Percentiles rank a stretch among this genome's conserved stretches.
Evolutionary conservation across 2,113 vertebrate species (phyloP).

Genomic region (Malurus elegans): DNA sequence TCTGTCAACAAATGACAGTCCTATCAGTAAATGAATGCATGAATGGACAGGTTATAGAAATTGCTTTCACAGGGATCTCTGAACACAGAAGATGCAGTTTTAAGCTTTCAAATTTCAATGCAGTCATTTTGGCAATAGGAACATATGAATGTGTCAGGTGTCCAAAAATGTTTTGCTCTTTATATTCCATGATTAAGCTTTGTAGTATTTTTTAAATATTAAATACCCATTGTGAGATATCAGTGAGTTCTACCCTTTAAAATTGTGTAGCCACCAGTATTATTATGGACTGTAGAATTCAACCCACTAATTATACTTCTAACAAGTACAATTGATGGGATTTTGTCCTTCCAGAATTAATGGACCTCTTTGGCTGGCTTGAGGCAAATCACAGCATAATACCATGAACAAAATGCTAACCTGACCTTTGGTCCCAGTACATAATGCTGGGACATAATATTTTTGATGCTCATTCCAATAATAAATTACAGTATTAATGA

Average conservation of each 20-base stretch:
- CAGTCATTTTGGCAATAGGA: constrained; percentile 10
- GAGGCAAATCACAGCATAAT: constrained; percentile 6
- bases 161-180: constrained; percentile 13
- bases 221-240: neutral
- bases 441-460: neutral
- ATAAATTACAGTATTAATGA: constrained; percentile 56
- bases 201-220: neutral
- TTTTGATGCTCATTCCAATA: constrained; percentile 47
- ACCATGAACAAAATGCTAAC: constrained; percentile 37
- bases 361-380: constrained; percentile 23
- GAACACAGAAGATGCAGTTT: constrained; percentile 40
- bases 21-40: constrained; percentile 50
- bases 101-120: constrained; percentile 40
- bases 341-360: constrained; percentile 56
- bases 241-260: neutral
- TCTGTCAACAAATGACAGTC: constrained; percentile 32
- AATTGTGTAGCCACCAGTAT: neutral
- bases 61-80: constrained; percentile 52
- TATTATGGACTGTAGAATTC: neutral
- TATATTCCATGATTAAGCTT: constrained; percentile 10
- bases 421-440: constrained; percentile 8
- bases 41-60: constrained; percentile 45
- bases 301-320: neutral
- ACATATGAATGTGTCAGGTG: constrained; percentile 10
- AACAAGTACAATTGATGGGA: neutral